phyloP scores from a whole-genome alignment of 2,113 vertebrate species.

The Apodemus sylvaticus region DNA sequence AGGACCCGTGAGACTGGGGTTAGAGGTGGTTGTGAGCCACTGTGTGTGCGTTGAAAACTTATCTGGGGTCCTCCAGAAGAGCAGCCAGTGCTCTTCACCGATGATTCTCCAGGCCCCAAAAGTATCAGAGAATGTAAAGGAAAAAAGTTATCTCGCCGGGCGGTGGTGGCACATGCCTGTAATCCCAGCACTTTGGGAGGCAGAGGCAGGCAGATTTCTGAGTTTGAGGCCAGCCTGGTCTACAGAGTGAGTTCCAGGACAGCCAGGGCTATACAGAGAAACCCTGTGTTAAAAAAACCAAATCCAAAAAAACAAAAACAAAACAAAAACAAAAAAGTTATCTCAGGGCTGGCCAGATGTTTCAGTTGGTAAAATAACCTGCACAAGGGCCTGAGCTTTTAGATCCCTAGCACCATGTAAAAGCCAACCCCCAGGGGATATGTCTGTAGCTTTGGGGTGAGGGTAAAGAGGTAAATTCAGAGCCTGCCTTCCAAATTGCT shows the following conservation, averaged over 20 bases:
- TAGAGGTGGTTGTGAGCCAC: background rate
- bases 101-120: background rate
- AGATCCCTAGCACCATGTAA: background rate
- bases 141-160: background rate
- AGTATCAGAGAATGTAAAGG: background rate
- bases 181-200: no score
- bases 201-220: no score
- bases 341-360: background rate
- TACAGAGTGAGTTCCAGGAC: no score
- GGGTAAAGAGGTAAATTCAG: background rate
- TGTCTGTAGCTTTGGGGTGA: background rate
- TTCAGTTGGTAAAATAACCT: background rate
- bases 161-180: no score
- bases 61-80: no score
- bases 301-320: no score
- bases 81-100: no score
- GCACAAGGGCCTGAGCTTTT: background rate
- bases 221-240: no score
- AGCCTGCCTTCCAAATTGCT: conserved; percentile 26
- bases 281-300: no score
- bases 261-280: no score
- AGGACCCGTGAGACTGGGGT: background rate
- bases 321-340: background rate
- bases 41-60: background rate
- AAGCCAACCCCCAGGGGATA: background rate